Conservation (phyloP, 2,113 vertebrate species). For the Neofelis nebulosa region DNA sequence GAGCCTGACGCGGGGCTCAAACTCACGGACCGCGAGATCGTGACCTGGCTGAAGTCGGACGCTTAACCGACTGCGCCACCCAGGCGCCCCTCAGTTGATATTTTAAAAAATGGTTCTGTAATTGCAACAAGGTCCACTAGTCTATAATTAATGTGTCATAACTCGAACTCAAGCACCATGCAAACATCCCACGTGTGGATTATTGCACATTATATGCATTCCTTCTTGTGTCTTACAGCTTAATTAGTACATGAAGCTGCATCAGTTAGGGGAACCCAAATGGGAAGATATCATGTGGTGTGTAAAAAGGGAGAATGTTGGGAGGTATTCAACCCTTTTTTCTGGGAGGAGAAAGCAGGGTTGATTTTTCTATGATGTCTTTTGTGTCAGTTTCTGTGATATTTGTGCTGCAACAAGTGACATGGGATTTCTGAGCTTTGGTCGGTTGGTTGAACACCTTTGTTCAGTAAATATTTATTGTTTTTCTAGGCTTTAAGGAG, state of each 20-base stretch:
- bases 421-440: neutral
- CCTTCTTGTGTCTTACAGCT: constrained; percentile 83
- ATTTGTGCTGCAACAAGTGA: constrained; percentile 45
- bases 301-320: constrained; percentile 73
- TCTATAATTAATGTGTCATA: constrained; percentile 82
- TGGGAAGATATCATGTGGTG: constrained; percentile 80
- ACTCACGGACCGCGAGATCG: no score
- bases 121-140: constrained; percentile 76
- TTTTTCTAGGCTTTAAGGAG: neutral
- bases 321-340: constrained; percentile 60
- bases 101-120: constrained; percentile 76
- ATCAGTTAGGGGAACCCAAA: constrained; percentile 80
- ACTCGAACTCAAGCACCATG: constrained; percentile 80
- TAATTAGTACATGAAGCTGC: constrained; percentile 83
- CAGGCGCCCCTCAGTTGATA: constrained; percentile 75
- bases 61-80: no score
- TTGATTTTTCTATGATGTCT: constrained; percentile 20
- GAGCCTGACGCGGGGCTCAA: no score
- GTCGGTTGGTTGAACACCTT: neutral
- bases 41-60: no score
- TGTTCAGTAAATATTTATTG: constrained; percentile 28
- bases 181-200: constrained; percentile 80
- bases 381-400: constrained; percentile 9
- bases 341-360: neutral
- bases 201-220: constrained; percentile 83